These are phyloP conservation scores for Linyphia triangularis DNA, from an alignment of 2,888 invertebrate species.

Conservation along the genomic window DNA sequence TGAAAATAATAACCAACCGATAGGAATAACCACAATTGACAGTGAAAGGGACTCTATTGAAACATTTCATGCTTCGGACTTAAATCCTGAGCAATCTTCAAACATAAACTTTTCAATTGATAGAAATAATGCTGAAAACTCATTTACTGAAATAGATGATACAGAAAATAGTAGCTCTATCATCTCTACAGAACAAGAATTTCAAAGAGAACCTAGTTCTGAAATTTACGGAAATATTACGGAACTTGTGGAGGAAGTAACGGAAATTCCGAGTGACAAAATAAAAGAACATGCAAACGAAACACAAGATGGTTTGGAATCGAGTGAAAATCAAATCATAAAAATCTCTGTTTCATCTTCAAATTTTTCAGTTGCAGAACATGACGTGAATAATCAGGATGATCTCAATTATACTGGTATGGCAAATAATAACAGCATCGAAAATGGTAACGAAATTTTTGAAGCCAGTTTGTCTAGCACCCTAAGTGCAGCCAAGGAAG, in stretches of 20 bases:
- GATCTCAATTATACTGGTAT: neutral
- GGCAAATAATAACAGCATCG: neutral
- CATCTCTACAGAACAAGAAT: neutral
- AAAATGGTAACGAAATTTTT: conserved; percentile 49
- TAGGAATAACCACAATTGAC: neutral
- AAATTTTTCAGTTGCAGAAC: neutral
- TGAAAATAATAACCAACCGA: neutral
- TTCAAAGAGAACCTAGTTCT: neutral
- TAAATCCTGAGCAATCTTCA: neutral
- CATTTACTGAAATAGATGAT: neutral
- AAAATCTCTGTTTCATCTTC: neutral
- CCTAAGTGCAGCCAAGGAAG: neutral
- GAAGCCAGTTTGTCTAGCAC: neutral
- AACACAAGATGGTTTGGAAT: neutral
- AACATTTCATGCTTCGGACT: neutral
- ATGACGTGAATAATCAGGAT: neutral
- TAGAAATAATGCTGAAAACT: neutral
- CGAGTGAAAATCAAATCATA: neutral
- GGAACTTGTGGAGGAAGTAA: too few species aligned
- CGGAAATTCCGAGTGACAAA: neutral
- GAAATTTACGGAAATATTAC: neutral
- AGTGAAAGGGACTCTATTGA: neutral
- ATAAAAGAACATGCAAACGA: neutral
- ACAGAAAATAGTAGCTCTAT: neutral
- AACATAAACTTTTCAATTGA: neutral